These are phyloP conservation scores for Syndactyla subalaris DNA, from an alignment of 2,797 vertebrate genomes.

Conservation along the genomic window DNA sequence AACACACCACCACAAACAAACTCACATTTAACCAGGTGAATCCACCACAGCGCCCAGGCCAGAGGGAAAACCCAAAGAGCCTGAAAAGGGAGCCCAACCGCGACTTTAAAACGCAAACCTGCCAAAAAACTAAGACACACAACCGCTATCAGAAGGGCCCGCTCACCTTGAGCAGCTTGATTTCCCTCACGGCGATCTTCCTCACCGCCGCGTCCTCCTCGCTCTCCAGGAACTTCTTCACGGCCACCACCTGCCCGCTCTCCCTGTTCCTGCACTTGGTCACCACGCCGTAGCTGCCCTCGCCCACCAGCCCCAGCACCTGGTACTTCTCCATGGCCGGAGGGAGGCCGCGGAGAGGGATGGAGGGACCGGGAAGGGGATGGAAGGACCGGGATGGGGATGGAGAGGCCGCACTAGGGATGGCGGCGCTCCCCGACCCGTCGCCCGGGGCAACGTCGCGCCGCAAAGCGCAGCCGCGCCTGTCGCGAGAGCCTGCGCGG, in stretches of 20 bases:
- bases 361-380: neutral
- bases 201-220: conserved; percentile 86
- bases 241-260: conserved; percentile 84
- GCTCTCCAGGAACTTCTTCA: conserved; percentile 89
- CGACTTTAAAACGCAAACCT: accelerated
- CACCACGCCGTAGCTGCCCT: conserved; percentile 89
- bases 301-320: conserved; percentile 84
- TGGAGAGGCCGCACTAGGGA: neutral
- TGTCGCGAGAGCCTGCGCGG: neutral
- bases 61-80: too few relatives aligned
- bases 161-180: conserved; percentile 86
- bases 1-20: accelerated
- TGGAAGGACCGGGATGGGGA: neutral
- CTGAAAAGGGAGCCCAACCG: too few relatives aligned
- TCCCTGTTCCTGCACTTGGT: conserved; percentile 86
- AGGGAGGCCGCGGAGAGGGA: too few relatives aligned
- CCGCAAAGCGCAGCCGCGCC: neutral
- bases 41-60: neutral
- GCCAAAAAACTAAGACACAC: accelerated
- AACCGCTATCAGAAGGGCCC: accelerated
- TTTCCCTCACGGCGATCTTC: conserved; percentile 87
- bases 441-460: neutral
- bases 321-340: conserved; percentile 85
- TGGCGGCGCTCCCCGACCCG: neutral
- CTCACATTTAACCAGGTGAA: accelerated